Conservation (phyloP, 2,888 invertebrate species). For the Entomobrya proxima region DNA sequence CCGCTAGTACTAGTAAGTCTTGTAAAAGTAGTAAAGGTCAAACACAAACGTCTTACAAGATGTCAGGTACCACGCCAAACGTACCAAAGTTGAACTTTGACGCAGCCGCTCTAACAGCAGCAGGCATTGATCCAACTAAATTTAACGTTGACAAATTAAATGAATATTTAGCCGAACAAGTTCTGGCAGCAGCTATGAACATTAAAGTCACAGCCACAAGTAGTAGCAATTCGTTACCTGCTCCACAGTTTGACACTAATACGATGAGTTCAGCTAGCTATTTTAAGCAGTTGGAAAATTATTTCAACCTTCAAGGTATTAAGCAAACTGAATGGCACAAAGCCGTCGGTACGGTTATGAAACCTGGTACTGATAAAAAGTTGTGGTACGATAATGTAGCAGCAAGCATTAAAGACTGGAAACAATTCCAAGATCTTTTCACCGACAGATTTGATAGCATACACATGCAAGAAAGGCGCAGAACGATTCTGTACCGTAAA, state of each 20-base stretch:
- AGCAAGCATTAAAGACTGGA: neutral
- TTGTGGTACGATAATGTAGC: slow-evolving; percentile 41
- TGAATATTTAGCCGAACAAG: neutral
- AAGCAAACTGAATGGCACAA: neutral
- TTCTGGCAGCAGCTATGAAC: neutral
- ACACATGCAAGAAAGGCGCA: neutral
- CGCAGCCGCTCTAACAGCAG: neutral
- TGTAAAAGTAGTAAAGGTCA: too few relatives aligned
- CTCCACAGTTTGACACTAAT: slow-evolving; percentile 31
- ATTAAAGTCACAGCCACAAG: neutral
- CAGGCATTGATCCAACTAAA: neutral
- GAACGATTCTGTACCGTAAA: neutral
- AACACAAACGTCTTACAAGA: too few relatives aligned
- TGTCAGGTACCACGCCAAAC: too few relatives aligned
- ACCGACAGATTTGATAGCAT: neutral
- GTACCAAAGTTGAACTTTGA: neutral
- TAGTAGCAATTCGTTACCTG: neutral
- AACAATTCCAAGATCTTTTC: slow-evolving; percentile 30
- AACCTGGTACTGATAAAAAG: slow-evolving; percentile 32
- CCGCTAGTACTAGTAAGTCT: too few relatives aligned
- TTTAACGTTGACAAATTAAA: neutral
- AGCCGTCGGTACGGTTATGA: neutral
- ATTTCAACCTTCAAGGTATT: neutral
- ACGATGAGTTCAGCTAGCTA: slow-evolving; percentile 3
- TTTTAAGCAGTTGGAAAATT: slow-evolving; percentile 22